Conservation (phyloP, 2,888 invertebrate species). For the Trachelus tabidus region DNA sequence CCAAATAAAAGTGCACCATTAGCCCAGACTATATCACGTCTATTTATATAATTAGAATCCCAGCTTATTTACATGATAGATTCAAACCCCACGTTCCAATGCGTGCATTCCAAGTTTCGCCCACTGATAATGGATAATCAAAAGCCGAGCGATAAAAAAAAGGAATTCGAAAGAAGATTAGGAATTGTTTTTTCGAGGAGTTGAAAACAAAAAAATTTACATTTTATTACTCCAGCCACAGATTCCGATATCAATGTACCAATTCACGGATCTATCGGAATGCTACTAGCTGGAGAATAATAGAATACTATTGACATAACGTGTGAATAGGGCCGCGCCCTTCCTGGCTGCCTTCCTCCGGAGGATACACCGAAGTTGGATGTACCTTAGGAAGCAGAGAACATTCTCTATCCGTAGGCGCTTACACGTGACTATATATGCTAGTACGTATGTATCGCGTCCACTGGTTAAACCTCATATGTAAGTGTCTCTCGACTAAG, state of each 20-base stretch:
- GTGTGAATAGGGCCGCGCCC: slow-evolving; percentile 4
- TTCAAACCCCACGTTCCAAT: neutral
- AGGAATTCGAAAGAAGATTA: neutral
- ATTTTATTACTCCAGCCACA: neutral
- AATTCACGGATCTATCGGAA: neutral
- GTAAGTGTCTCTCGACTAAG: slow-evolving; percentile 22
- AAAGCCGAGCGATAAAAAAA: neutral
- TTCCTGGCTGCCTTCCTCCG: neutral
- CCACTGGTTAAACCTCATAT: neutral
- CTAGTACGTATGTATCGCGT: neutral
- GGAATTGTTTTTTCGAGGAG: neutral
- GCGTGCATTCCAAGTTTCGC: neutral
- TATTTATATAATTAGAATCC: neutral
- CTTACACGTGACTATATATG: slow-evolving; percentile 3
- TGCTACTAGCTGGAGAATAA: neutral
- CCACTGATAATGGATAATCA: neutral
- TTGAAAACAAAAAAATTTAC: neutral
- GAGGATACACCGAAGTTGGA: neutral
- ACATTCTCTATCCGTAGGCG: neutral
- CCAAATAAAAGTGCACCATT: neutral
- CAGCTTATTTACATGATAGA: neutral
- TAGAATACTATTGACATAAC: slow-evolving; percentile 1
- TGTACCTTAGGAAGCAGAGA: neutral
- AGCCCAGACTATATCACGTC: neutral
- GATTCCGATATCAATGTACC: neutral